Conservation (phyloP, 2,888 invertebrate species). For the Drosophila limbata region DNA sequence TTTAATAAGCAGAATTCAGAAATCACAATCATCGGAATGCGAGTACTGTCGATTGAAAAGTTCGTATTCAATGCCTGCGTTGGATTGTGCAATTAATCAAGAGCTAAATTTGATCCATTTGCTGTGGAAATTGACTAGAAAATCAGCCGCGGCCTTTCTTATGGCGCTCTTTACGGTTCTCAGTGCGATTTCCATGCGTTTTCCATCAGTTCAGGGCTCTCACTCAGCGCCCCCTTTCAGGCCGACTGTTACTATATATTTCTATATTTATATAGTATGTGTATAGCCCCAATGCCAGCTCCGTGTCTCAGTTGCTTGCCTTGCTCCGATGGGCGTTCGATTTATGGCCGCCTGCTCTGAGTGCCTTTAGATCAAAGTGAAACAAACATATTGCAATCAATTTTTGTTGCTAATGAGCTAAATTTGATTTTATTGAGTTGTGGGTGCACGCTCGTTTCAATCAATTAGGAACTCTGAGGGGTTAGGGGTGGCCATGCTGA, state of each 20-base stretch:
- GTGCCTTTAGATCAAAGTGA: conserved; percentile 67
- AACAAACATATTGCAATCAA: conserved; percentile 74
- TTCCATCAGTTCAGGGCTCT: conserved; percentile 47
- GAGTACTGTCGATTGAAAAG: conserved; percentile 58
- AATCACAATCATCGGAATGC: conserved; percentile 20
- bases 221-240: conserved; percentile 50
- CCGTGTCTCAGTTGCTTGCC: conserved; percentile 27
- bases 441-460: conserved; percentile 23
- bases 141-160: conserved; percentile 24
- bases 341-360: conserved; percentile 54
- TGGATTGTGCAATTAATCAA: conserved; percentile 70
- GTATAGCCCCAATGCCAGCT: conserved; percentile 42
- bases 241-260: conserved; percentile 18
- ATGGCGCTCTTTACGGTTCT: neutral
- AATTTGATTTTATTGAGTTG: conserved; percentile 80
- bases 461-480: conserved; percentile 29
- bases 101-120: conserved; percentile 34
- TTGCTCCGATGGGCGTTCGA: conserved; percentile 38
- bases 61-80: conserved; percentile 13
- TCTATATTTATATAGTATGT: conserved; percentile 60
- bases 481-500: conserved; percentile 16
- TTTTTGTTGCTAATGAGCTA: conserved; percentile 77
- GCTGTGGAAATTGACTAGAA: conserved; percentile 49
- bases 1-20: conserved; percentile 58
- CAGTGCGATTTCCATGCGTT: conserved; percentile 45